phyloP scores from a whole-genome alignment of 2,113 vertebrate species.

The Egretta garzetta region DNA sequence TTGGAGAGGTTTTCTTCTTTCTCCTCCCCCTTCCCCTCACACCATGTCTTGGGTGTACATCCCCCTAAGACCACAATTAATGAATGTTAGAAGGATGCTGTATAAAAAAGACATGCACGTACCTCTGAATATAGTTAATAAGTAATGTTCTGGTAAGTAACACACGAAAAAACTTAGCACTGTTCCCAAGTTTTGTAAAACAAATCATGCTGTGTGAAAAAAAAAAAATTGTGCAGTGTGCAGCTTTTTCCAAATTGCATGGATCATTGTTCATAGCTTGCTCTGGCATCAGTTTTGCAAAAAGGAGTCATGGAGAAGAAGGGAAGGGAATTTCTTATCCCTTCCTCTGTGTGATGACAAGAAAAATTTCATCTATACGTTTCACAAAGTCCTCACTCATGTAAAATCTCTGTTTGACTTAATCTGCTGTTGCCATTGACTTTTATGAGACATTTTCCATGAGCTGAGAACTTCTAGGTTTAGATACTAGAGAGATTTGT shows the following conservation, averaged over 20 bases:
- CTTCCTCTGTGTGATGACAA: background rate
- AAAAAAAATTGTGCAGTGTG: background rate
- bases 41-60: background rate
- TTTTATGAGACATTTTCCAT: background rate
- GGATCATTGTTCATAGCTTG: background rate
- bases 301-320: background rate
- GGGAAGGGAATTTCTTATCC: background rate
- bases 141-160: background rate
- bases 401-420: background rate
- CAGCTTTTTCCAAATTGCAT: background rate
- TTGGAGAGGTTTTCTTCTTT: background rate
- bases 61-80: background rate
- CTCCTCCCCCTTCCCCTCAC: background rate
- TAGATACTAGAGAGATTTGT: background rate
- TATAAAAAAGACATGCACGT: rapidly evolving
- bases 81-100: background rate
- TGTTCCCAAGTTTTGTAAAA: background rate
- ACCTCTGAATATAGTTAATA: background rate
- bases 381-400: constrained; percentile 4
- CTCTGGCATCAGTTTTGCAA: background rate
- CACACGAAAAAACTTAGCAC: background rate
- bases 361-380: background rate
- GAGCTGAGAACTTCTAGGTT: background rate
- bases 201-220: background rate
- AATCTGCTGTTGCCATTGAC: background rate